Evolutionary conservation across 2,888 invertebrate genomes (phyloP), one percentile per base, ranked within the genome.

Genomic region (Lasioglossum morio): DNA sequence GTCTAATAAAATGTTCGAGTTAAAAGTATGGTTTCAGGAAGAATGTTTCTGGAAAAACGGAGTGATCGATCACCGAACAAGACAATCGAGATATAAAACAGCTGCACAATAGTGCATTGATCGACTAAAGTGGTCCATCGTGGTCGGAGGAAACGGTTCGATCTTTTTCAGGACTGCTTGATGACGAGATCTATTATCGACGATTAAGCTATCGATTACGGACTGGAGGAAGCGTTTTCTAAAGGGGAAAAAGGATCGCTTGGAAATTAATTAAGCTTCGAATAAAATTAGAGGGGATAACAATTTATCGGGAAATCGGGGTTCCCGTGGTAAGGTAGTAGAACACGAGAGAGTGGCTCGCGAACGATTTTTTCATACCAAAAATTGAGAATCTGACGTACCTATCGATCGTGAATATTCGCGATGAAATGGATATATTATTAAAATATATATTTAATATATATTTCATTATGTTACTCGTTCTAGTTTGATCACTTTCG

Each of bases 121-220:
- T 63, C 74, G 60, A 76, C 40, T 40, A 82, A 72, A 30, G 60
- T 69, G 81, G n/a, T 85, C 83, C 83, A 86, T 90, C 77, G 73
- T 69, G 72, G 78, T 48, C 70, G 66, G 85, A 74, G 84, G 80
- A 88, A 89, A 84, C 82, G 86, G 77, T 78, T 89, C 87, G 81
- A 86, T 81, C 82, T 76, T 77, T 60, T 77, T 74, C 74, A 73
- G 53, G 79, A 79, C 75, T 78, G 81, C 73, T 89, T 85, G 86
- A 90, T 86, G 85, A 57, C 70, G 79, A 79, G 87, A 87, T 87
- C 91, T 90, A 90, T 90, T 88, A 89, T 83, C 72, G 69, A 40
- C 85, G 85, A 88, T 90, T 90, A 89, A 89, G 82, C 82, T 77
- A 88, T 90, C 84, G 90, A 90, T 91, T 90, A 85, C 88, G 75